Percentiles rank a stretch among this genome's conserved stretches.
Evolutionary conservation across 2,888 invertebrate species (phyloP).

Genomic region (Eupeodes latifasciatus): DNA sequence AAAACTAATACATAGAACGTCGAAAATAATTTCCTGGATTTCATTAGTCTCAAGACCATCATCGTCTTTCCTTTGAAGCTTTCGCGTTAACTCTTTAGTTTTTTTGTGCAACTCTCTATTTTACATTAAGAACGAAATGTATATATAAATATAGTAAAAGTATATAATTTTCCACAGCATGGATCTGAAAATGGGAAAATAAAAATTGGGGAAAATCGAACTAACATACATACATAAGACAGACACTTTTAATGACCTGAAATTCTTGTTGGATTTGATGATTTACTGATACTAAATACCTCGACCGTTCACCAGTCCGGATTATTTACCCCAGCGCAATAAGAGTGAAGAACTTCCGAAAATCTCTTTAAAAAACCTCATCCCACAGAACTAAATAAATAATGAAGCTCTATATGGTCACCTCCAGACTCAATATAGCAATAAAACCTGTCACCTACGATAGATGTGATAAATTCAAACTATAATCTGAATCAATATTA

Average conservation of each 20-base stretch:
- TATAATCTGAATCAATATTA: constrained; percentile 47
- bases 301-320: too few species aligned
- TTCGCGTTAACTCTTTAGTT: background rate
- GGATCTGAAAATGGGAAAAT: too few species aligned
- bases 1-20: background rate
- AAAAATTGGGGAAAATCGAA: too few species aligned
- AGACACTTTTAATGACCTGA: too few species aligned
- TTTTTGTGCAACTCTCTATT: background rate
- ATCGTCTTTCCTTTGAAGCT: background rate
- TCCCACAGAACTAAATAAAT: too few species aligned
- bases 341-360: too few species aligned
- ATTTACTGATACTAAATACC: too few species aligned
- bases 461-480: constrained; percentile 22
- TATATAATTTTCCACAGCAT: background rate
- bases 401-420: background rate
- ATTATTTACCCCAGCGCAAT: too few species aligned
- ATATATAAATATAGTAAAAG: background rate
- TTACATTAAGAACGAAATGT: background rate
- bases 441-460: background rate
- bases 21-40: constrained; percentile 38
- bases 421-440: background rate
- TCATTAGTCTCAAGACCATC: constrained; percentile 6
- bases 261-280: too few species aligned
- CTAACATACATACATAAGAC: too few species aligned
- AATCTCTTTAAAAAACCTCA: too few species aligned